Conservation (phyloP, 2,888 invertebrate genomes). For the Oligia latruncula region DNA sequence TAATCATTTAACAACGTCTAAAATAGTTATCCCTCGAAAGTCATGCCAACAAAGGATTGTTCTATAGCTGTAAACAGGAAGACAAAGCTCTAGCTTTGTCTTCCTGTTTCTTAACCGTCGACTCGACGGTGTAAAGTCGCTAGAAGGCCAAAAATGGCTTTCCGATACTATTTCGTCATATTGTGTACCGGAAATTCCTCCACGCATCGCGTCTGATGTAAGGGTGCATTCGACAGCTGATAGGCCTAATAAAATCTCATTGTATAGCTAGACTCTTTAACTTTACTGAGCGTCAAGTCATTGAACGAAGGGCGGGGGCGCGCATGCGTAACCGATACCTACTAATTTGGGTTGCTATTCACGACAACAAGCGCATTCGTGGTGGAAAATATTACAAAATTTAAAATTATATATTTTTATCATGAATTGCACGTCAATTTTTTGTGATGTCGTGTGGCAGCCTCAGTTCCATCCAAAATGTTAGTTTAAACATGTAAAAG, state of each 20-base stretch:
- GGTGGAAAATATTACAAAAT: constrained; percentile 59
- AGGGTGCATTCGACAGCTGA: constrained; percentile 64
- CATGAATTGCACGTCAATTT: neutral
- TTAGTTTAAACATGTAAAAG: neutral
- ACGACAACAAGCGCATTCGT: constrained; percentile 26
- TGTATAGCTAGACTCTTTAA: constrained; percentile 61
- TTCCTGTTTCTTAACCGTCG: constrained; percentile 7
- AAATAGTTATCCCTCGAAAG: neutral
- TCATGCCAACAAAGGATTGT: constrained; percentile 20
- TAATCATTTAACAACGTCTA: neutral
- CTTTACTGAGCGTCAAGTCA: constrained; percentile 77
- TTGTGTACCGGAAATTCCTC: constrained; percentile 45
- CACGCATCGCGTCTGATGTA: constrained; percentile 47
- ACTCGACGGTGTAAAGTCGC: neutral
- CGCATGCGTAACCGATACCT: constrained; percentile 79
- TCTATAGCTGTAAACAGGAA: constrained; percentile 1
- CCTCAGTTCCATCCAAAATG: neutral
- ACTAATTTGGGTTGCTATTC: constrained; percentile 72
- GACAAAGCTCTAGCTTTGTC: neutral
- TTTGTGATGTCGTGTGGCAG: constrained; percentile 3
- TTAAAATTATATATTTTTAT: constrained; percentile 13
- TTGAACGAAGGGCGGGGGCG: constrained; percentile 85
- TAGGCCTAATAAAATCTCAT: constrained; percentile 64
- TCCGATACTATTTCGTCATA: constrained; percentile 28
- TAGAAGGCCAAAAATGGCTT: constrained; percentile 29